Conservation (phyloP, 2,797 vertebrate species). For the Spea hammondii region DNA sequence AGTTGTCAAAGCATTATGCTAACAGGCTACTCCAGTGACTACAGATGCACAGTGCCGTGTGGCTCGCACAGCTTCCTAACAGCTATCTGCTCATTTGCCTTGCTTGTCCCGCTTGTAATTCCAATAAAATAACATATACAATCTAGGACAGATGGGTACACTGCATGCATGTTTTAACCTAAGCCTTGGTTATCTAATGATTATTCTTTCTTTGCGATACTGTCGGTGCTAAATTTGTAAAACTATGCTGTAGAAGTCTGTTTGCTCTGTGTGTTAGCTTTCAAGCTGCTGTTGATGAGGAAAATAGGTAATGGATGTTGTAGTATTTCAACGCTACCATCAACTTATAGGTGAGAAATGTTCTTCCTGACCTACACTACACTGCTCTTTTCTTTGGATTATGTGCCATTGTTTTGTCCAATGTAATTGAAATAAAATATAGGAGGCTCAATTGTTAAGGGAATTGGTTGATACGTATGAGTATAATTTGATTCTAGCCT, state of each 20-base stretch:
- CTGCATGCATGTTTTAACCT: slow-evolving; percentile 1
- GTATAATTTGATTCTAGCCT: not conserved
- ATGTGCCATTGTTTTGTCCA: not conserved
- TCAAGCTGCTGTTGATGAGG: not conserved
- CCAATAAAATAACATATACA: slow-evolving; percentile 31
- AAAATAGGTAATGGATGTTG: slow-evolving; percentile 52
- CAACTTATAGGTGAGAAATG: slow-evolving; percentile 11
- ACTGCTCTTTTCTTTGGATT: not conserved
- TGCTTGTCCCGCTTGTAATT: slow-evolving; percentile 36
- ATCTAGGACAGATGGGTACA: slow-evolving; percentile 17
- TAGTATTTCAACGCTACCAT: slow-evolving; percentile 33
- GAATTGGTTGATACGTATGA: not conserved
- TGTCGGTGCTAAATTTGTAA: slow-evolving; percentile 21
- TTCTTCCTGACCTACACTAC: slow-evolving; percentile 6
- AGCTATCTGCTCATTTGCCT: slow-evolving; percentile 50
- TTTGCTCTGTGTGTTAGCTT: slow-evolving; percentile 40
- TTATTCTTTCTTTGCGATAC: not conserved
- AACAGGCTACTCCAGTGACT: slow-evolving; percentile 74
- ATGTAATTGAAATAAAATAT: not conserved
- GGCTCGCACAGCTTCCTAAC: slow-evolving; percentile 59
- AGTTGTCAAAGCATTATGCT: slow-evolving; percentile 89
- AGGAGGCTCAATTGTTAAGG: not conserved
- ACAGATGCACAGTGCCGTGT: slow-evolving; percentile 75
- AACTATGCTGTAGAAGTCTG: slow-evolving; percentile 41
- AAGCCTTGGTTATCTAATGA: slow-evolving; percentile 14